These are phyloP conservation scores for Grallaria varia DNA, from an alignment of 2,113 vertebrate species.

Conservation along the genomic window DNA sequence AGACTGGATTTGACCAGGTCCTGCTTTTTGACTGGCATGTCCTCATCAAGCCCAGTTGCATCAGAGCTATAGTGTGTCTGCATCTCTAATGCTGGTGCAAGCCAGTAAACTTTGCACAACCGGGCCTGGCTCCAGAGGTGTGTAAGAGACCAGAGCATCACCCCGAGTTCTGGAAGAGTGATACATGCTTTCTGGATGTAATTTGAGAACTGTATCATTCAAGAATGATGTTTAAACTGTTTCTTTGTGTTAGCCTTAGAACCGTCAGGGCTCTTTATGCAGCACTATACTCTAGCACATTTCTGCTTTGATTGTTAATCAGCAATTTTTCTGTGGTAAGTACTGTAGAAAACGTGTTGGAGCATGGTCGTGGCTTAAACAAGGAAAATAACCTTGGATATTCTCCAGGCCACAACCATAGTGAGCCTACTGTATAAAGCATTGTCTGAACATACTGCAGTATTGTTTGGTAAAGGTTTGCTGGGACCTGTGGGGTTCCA, in stretches of 20 bases:
- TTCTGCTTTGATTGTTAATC: neutral
- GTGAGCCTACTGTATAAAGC: neutral
- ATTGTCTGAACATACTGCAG: neutral
- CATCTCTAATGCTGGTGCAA: neutral
- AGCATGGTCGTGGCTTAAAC: neutral
- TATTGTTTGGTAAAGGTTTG: neutral
- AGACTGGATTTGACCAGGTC: neutral
- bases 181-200: neutral
- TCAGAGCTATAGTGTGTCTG: neutral
- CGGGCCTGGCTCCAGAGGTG: neutral
- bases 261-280: neutral
- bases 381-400: neutral
- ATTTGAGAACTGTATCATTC: neutral
- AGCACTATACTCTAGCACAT: neutral
- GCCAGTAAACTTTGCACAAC: neutral
- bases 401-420: neutral
- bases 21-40: neutral
- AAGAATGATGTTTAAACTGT: accelerated
- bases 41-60: neutral
- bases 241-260: neutral
- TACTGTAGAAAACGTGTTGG: neutral
- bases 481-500: neutral
- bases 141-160: neutral
- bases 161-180: neutral
- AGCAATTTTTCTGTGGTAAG: neutral